Evolutionary conservation across 2,888 invertebrate species (phyloP).

Genomic region (Clunio marinus): DNA sequence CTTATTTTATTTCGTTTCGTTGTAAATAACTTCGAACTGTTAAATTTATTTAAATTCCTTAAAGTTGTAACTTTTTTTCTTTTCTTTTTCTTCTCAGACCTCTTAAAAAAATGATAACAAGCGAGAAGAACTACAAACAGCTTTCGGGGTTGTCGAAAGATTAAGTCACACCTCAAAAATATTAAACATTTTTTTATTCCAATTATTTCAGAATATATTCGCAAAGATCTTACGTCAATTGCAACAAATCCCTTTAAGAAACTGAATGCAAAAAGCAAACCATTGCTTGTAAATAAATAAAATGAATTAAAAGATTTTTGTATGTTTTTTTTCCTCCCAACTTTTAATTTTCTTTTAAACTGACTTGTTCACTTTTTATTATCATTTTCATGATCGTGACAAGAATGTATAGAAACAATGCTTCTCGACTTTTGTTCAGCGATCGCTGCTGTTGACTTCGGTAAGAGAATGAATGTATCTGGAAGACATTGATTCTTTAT

Average conservation of each 20-base stretch:
- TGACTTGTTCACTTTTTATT: slow-evolving; percentile 39
- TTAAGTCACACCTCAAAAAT: no score
- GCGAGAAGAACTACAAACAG: neutral
- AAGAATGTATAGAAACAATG: slow-evolving; percentile 32
- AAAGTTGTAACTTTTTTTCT: neutral
- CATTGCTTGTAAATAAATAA: slow-evolving; percentile 28
- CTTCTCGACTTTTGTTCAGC: slow-evolving; percentile 8
- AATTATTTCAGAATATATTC: no score
- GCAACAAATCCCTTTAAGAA: neutral
- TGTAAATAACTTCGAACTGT: slow-evolving; percentile 15
- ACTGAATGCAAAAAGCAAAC: neutral
- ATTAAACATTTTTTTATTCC: no score
- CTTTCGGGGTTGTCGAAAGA: no score
- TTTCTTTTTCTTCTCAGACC: neutral
- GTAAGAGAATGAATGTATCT: slow-evolving; percentile 10
- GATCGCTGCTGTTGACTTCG: neutral
- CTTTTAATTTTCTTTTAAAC: slow-evolving; percentile 39
- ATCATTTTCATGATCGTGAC: slow-evolving; percentile 40
- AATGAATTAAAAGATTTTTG: slow-evolving; percentile 37
- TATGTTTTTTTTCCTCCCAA: neutral
- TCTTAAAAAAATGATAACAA: slow-evolving; percentile 1
- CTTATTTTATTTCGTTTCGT: neutral
- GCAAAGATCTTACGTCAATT: no score
- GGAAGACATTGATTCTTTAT: slow-evolving; percentile 20
- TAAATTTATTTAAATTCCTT: slow-evolving; percentile 24